Conservation (phyloP, 30 jellyfish, hydroid and myxozoan genomes). For the Turritopsis rubra region DNA sequence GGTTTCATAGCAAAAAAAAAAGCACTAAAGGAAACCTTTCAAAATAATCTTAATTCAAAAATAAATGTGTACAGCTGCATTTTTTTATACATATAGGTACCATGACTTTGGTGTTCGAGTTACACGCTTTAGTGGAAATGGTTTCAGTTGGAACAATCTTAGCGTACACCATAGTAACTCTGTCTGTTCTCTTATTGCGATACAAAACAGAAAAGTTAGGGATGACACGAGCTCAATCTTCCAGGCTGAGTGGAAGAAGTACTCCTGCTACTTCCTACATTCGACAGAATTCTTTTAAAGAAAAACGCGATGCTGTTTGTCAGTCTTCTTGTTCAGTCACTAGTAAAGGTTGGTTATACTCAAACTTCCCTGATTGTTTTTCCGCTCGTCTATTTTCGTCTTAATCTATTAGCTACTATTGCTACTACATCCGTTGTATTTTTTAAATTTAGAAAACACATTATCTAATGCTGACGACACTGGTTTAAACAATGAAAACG, state of each 20-base stretch:
- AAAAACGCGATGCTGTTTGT: background rate
- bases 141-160: conserved; percentile 81
- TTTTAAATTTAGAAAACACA: background rate
- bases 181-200: conserved; percentile 64
- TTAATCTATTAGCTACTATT: too few relatives aligned
- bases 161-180: conserved; percentile 79
- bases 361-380: background rate
- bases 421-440: background rate
- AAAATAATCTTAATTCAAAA: background rate
- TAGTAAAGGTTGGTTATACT: background rate
- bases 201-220: conserved; percentile 59
- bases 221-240: conserved; percentile 39
- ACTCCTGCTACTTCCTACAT: background rate
- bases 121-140: conserved; percentile 76
- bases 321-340: background rate
- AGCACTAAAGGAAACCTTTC: background rate
- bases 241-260: conserved; percentile 6
- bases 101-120: conserved; percentile 45
- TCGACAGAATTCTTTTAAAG: background rate
- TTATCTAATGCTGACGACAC: background rate
- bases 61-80: too few relatives aligned
- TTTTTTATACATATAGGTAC: conserved; percentile 24
- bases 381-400: too few relatives aligned
- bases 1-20: too few relatives aligned
- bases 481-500: background rate